A percentile compares a stretch with the other conserved stretches of the same genome.
phyloP scores from a whole-genome alignment of 1,140 invertebrate genomes.

The Dryas iulia region DNA sequence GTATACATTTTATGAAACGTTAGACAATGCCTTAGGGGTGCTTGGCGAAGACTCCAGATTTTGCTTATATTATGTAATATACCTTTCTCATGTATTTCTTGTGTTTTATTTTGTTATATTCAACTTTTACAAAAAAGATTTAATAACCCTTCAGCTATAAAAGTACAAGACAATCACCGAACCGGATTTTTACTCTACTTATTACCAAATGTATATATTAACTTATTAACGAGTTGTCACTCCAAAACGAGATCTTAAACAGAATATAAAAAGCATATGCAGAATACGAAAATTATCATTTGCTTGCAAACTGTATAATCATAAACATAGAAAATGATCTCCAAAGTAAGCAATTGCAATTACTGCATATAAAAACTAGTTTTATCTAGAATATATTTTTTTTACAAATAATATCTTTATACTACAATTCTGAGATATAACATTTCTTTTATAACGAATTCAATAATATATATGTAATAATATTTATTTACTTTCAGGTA shows the following conservation, averaged over 20 bases:
- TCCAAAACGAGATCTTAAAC: constrained; percentile 18
- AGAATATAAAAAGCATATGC: constrained; percentile 25
- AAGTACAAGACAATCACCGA: constrained; percentile 9
- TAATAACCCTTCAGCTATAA: neutral
- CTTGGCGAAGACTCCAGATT: constrained; percentile 53
- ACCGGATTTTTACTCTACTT: constrained; percentile 24
- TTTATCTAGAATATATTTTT: neutral
- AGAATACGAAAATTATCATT: constrained; percentile 24
- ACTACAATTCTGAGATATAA: too few species aligned
- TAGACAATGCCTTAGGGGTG: constrained; percentile 58
- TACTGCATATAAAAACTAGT: neutral
- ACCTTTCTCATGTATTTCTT: constrained; percentile 47
- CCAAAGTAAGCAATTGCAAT: constrained; percentile 37
- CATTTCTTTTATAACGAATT: too few species aligned
- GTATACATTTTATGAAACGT: constrained; percentile 75
- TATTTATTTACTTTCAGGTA: constrained; percentile 30
- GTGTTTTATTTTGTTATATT: constrained; percentile 22
- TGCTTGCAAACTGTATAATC: neutral
- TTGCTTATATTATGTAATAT: constrained; percentile 63
- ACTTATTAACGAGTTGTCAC: constrained; percentile 7
- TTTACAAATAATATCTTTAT: too few species aligned
- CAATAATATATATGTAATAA: too few species aligned
- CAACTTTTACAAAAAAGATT: neutral
- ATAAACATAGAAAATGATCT: constrained; percentile 36
- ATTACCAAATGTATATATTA: neutral